Percentiles rank a stretch among this genome's conserved stretches.
Evolutionary conservation across 1,140 invertebrate species (phyloP).

Genomic region (Tetramorium parvispinum): DNA sequence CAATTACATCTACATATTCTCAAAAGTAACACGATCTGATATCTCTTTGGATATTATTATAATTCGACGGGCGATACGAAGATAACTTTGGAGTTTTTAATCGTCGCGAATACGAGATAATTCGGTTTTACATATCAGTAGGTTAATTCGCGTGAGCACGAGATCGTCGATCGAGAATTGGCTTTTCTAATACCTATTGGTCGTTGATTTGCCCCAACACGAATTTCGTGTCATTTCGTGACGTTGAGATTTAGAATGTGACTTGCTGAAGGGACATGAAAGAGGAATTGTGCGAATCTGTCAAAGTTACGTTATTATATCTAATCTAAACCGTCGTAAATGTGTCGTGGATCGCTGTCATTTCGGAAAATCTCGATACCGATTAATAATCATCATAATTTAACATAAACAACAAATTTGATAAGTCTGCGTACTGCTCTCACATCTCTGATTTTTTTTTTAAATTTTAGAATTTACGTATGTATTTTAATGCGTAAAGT

Average conservation of each 20-base stretch:
- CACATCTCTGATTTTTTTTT: no score
- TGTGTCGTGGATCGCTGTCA: neutral
- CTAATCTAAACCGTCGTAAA: slow-evolving; percentile 28
- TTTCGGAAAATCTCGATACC: slow-evolving; percentile 19
- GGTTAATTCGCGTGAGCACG: slow-evolving; percentile 13
- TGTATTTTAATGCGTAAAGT: no score
- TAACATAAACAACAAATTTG: neutral
- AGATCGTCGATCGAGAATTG: neutral
- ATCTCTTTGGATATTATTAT: neutral
- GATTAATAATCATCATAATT: neutral
- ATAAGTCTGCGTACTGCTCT: no score
- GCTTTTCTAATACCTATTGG: neutral
- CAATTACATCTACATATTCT: neutral
- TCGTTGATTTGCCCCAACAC: neutral
- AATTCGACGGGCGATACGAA: neutral
- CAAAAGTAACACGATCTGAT: neutral
- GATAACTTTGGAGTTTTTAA: neutral
- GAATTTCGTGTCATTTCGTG: neutral
- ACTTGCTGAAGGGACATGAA: neutral
- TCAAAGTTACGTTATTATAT: slow-evolving; percentile 4
- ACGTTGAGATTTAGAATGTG: slow-evolving; percentile 29
- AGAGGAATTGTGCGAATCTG: neutral
- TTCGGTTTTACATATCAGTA: neutral
- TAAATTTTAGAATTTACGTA: no score
- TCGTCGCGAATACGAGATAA: neutral